Evolutionary conservation across 2,797 vertebrate genomes (phyloP), one percentile per base, ranked within the genome.

Genomic region (Thunnus albacares): DNA sequence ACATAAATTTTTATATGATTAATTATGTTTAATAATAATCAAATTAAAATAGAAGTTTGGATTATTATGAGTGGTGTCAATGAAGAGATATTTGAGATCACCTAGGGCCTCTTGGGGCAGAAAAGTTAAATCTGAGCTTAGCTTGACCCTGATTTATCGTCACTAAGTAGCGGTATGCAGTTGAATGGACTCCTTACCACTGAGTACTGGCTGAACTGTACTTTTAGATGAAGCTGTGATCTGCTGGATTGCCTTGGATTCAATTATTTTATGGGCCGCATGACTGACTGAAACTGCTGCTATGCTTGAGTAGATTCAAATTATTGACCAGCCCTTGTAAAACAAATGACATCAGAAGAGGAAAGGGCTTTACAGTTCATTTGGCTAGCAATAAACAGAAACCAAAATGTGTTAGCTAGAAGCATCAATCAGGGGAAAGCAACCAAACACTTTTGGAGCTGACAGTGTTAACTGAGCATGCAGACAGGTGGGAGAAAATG

Each of bases 311-410:
- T 15, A 51, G 35, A 74, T 75, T 77, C 58, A 69, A 71, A 77
- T 87, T 75, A 87, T 58, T 82, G 73, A 75, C 5, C n/a, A 60
- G 28, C 45, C 12, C 38, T 67, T 71, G 30, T 70, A 56, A 63
- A 28, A 74, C 24, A 72, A 82, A 67, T 49, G 62, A 28, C 38
- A 24, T 65, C 53, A n/a, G 60, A 30, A 47, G 65, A 68, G 61
- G 14, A 75, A 58, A 71, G 1, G 24, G 14, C 49, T 79, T 72
- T 28, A 61, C 35, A 64, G 60, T 57, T 55, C 30, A 59, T 38
- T 71, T 62, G 53, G 6, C 17, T 22, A 38, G 70, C 24, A 75
- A 70, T 20, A 7, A 71, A 17, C 2, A 61, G 17, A 72, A 49
- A 65, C 15, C 12, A 22, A 41, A 47, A 18, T 24, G 17, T 60